A percentile compares a stretch with the other conserved stretches of the same genome.
Evolutionary conservation across 2,888 invertebrate genomes (phyloP).

Genomic region (Oasisia sp.): DNA sequence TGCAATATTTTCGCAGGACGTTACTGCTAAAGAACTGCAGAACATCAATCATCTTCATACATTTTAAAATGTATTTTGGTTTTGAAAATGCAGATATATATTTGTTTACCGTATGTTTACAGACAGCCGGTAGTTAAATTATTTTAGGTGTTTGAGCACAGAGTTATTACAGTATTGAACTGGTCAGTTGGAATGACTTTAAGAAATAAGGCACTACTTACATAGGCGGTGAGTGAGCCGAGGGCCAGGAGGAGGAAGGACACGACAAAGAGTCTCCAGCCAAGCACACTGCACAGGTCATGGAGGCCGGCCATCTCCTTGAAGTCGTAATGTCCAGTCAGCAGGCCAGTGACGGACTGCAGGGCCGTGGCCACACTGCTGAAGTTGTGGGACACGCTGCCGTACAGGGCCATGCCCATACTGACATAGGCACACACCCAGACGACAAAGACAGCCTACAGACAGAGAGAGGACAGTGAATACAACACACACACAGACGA

Average conservation of each 20-base stretch:
- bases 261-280: conserved; percentile 49
- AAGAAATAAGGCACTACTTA: no score
- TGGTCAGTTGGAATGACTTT: no score
- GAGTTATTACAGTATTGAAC: no score
- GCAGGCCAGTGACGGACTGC: conserved; percentile 49
- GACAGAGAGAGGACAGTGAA: background rate
- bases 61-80: no score
- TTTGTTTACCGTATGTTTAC: no score
- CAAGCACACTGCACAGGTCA: conserved; percentile 32
- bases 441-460: conserved; percentile 52
- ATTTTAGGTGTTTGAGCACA: no score
- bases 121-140: no score
- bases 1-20: no score
- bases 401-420: conserved; percentile 56
- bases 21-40: no score
- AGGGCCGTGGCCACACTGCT: conserved; percentile 51
- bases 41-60: no score
- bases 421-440: conserved; percentile 55
- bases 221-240: conserved; percentile 58
- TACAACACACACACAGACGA: background rate
- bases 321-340: conserved; percentile 45
- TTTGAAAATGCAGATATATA: no score
- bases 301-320: conserved; percentile 28
- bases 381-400: conserved; percentile 48
- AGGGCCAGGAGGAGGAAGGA: conserved; percentile 51